Base-by-base conservation (phyloP, 2,797 vertebrate genomes). In the Erpetoichthys calabaricus region DNA sequence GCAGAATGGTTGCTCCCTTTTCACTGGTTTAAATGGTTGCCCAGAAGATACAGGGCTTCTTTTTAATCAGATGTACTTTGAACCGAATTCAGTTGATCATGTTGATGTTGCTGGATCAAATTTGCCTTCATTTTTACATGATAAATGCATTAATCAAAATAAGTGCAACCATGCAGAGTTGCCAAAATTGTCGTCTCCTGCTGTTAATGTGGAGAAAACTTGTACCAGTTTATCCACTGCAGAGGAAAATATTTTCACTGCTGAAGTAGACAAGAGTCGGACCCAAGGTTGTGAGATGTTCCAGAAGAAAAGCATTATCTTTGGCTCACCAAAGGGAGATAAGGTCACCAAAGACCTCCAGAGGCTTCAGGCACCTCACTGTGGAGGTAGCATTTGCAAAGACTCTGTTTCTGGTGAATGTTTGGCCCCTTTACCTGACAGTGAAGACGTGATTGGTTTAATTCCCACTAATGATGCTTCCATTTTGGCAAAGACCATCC, bases 1-100 rank as follows among this genome's bases (percentile, higher is more conserved):
- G 57, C 72, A 77, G 66, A 84, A 83, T 42, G 76, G 76, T n/a
- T 68, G 67, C 59, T 57, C 64, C 3, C 60, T 61, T 44, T 69
- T 68, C 62, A 69, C 76, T 3, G 64, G 57, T 46, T 61, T 64
- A 46, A 72, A 64, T 3, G 67, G 67, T 25, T 57, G 59, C 25
- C 4, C 47, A 9, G 47, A 47, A 47, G 6, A 47, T 47, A 47
- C 54, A 4, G 57, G 69, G 47, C 8, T 66, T 4, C 46, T 3
- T 44, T 52, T 42, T 5, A 4, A 64, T 56, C 7, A 6, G 56
- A 56, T 46, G 56, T 56, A 5, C 54, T 53, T 46, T 54, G 57
- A 50, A 43, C 42, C 63, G 57, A 45, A 68, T 53, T 8, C 62
- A 44, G 60, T 65, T 50, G 8, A 47, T 56, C 56, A 44, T 10